Percentiles rank a stretch among this genome's conserved stretches.
Evolutionary conservation across 2,888 invertebrate species (phyloP).

Genomic region (Melanophora roralis): DNA sequence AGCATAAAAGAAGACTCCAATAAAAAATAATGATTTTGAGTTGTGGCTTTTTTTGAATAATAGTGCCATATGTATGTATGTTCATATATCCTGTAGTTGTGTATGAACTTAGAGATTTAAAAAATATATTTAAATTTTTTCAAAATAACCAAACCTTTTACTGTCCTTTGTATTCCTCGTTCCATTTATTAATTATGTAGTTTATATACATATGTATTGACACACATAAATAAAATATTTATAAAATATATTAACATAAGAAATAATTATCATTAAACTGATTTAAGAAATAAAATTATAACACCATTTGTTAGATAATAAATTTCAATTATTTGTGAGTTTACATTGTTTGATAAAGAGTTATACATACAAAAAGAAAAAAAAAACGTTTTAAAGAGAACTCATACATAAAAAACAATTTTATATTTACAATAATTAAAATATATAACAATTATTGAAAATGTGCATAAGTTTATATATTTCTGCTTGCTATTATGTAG

Average conservation of each 20-base stretch:
- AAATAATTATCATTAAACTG: background rate
- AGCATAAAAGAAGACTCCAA: too few relatives aligned
- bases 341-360: slow-evolving; percentile 33
- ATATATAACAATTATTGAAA: slow-evolving; percentile 56
- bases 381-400: slow-evolving; percentile 23
- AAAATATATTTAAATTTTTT: slow-evolving; percentile 10
- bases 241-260: background rate
- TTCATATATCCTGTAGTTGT: slow-evolving; percentile 37
- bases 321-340: background rate
- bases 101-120: slow-evolving; percentile 27
- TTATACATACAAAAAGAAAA: background rate
- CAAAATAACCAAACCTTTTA: background rate
- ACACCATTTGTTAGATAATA: background rate
- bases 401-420: slow-evolving; percentile 3
- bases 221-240: background rate
- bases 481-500: slow-evolving; percentile 62
- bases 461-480: slow-evolving; percentile 38
- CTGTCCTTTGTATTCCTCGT: slow-evolving; percentile 10
- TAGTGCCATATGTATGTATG: too few relatives aligned
- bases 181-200: slow-evolving; percentile 27
- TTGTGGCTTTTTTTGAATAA: too few relatives aligned
- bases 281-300: slow-evolving; percentile 6
- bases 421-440: slow-evolving; percentile 48
- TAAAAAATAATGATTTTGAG: too few relatives aligned
- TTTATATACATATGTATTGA: slow-evolving; percentile 25